A percentile compares a stretch with the other conserved stretches of the same genome.
These are phyloP conservation scores for Sardinella longiceps DNA, from an alignment of 2,797 vertebrate species.

Conservation along the genomic window DNA sequence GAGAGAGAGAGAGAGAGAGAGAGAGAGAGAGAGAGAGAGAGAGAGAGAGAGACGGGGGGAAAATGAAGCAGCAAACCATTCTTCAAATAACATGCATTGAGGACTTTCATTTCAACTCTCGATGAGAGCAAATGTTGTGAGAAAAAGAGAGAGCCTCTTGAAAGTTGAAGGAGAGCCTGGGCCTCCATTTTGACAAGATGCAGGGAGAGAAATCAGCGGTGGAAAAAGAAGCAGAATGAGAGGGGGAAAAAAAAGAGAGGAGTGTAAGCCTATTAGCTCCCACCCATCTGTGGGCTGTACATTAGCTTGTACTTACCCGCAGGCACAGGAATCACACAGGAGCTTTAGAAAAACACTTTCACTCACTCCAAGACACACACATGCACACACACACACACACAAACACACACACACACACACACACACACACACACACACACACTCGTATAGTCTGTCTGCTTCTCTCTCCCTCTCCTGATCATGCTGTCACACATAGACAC, in stretches of 20 bases:
- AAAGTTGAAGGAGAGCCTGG: background rate
- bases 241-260: constrained; percentile 36
- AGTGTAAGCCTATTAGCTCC: constrained; percentile 54
- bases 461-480: background rate
- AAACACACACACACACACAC: constrained; percentile 1
- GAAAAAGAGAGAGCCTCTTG: constrained; percentile 37
- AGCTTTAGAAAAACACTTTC: constrained; percentile 45
- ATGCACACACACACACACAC: constrained; percentile 18
- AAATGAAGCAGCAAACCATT: constrained; percentile 24
- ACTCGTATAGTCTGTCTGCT: background rate
- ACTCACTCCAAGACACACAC: background rate
- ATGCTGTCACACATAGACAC: too few species aligned
- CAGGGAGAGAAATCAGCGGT: constrained; percentile 6
- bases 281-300: constrained; percentile 45
- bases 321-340: constrained; percentile 49
- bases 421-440: background rate
- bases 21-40: background rate
- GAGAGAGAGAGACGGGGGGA: constrained; percentile 24
- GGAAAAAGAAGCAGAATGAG: constrained; percentile 29
- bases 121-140: background rate
- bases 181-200: constrained; percentile 22
- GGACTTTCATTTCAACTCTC: background rate
- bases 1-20: constrained; percentile 11
- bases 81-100: background rate
- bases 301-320: constrained; percentile 44